Conservation (phyloP, 2,113 vertebrate species). For the Anoplopoma fimbria region DNA sequence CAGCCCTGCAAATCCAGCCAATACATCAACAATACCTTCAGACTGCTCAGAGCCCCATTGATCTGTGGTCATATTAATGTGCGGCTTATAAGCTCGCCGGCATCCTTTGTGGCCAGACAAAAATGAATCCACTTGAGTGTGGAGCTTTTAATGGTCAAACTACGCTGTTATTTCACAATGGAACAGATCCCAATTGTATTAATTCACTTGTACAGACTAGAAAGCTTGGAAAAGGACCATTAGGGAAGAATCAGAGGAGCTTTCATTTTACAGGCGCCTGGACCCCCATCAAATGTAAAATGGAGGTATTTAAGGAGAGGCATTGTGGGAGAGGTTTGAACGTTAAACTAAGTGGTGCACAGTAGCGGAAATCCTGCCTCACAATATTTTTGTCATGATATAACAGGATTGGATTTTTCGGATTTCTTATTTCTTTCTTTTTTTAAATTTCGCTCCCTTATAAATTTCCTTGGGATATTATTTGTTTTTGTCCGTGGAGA, state of each 20-base stretch:
- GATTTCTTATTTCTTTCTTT: not conserved
- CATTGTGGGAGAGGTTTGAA: constrained; percentile 18
- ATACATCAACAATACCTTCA: constrained; percentile 71
- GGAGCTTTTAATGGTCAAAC: constrained; percentile 65
- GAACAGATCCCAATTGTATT: constrained; percentile 52
- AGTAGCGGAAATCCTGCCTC: constrained; percentile 8
- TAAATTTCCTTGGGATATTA: constrained; percentile 29
- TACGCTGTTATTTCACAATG: constrained; percentile 57
- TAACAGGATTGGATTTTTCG: constrained; percentile 27
- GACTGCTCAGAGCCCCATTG: constrained; percentile 70
- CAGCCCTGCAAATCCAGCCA: constrained; percentile 53
- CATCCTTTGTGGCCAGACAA: constrained; percentile 76
- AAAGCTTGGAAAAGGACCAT: constrained; percentile 32
- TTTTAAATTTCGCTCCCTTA: not conserved
- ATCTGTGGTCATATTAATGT: constrained; percentile 79
- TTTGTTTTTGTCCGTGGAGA: constrained; percentile 34
- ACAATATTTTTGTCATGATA: constrained; percentile 16
- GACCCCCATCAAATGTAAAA: constrained; percentile 22
- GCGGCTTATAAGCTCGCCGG: constrained; percentile 63
- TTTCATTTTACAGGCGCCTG: constrained; percentile 41
- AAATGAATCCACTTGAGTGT: constrained; percentile 74
- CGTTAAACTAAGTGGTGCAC: constrained; percentile 4
- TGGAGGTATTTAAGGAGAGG: constrained; percentile 24
- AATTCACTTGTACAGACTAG: constrained; percentile 27
- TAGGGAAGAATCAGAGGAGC: constrained; percentile 34